Evolutionary conservation across 2,888 invertebrate genomes (phyloP).

Genomic region (Yponomeuta malinellus): DNA sequence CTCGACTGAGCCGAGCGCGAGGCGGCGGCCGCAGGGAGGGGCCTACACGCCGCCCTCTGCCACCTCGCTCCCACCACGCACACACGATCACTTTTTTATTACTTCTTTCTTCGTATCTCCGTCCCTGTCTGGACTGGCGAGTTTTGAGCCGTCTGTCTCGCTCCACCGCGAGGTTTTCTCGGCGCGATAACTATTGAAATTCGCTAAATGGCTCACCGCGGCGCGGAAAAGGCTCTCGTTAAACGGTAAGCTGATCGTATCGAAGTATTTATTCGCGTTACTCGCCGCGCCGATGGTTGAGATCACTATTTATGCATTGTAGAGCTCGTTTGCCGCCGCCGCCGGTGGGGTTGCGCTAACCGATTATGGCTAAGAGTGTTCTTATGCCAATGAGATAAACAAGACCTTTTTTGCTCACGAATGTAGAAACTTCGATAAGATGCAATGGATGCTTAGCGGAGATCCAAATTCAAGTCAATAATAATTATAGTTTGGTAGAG

Average conservation of each 20-base stretch:
- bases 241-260: constrained; percentile 71
- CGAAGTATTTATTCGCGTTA: constrained; percentile 68
- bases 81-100: constrained; percentile 72
- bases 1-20: constrained; percentile 69
- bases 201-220: constrained; percentile 74
- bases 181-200: constrained; percentile 75
- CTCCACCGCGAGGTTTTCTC: constrained; percentile 68
- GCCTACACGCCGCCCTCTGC: constrained; percentile 70
- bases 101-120: constrained; percentile 69
- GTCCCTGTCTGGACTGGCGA: constrained; percentile 55
- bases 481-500: neutral
- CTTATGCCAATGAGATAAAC: constrained; percentile 45
- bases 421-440: neutral
- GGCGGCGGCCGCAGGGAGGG: constrained; percentile 67
- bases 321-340: constrained; percentile 32
- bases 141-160: constrained; percentile 44
- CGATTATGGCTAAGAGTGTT: constrained; percentile 42
- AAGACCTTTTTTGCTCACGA: constrained; percentile 25
- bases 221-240: constrained; percentile 73
- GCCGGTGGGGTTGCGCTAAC: constrained; percentile 32
- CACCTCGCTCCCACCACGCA: constrained; percentile 72
- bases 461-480: neutral
- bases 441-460: neutral
- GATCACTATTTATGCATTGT: constrained; percentile 61
- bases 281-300: constrained; percentile 51